A percentile compares a stretch with the other conserved stretches of the same genome.
phyloP scores from a whole-genome alignment of 2,113 vertebrate genomes.

The Tursiops truncatus region DNA sequence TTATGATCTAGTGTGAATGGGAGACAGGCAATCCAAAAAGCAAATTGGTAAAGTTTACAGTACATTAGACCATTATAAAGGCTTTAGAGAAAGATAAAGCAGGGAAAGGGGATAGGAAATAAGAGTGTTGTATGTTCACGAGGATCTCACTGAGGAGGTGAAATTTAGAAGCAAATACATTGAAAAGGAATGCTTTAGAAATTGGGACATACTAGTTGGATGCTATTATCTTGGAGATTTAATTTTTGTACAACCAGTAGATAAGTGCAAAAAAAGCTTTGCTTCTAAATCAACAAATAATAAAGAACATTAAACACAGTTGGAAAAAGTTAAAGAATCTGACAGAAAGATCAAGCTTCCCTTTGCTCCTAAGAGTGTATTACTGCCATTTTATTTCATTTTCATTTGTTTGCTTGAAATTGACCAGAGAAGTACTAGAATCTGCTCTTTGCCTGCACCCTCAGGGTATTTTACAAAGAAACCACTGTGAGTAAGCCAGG shows the following conservation, averaged over 20 bases:
- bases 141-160: neutral
- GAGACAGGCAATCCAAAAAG: neutral
- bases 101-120: neutral
- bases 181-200: neutral
- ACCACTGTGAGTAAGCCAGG: conserved; percentile 20
- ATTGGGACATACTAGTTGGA: neutral
- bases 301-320: conserved; percentile 22
- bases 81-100: neutral
- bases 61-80: neutral
- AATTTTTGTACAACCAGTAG: neutral
- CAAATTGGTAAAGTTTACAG: neutral
- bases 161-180: neutral
- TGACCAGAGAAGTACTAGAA: conserved; percentile 47
- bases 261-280: conserved; percentile 6
- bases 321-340: neutral
- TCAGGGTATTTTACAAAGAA: conserved; percentile 48
- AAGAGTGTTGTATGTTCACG: neutral
- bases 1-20: neutral
- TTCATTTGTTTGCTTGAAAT: conserved; percentile 61
- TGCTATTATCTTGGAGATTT: neutral
- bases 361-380: conserved; percentile 5
- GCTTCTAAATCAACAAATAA: neutral
- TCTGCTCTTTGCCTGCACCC: neutral
- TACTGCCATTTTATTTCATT: conserved; percentile 50
- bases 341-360: neutral